Evolutionary conservation across 1,140 invertebrate species (phyloP).

Genomic region (Drosophila nikananu): DNA sequence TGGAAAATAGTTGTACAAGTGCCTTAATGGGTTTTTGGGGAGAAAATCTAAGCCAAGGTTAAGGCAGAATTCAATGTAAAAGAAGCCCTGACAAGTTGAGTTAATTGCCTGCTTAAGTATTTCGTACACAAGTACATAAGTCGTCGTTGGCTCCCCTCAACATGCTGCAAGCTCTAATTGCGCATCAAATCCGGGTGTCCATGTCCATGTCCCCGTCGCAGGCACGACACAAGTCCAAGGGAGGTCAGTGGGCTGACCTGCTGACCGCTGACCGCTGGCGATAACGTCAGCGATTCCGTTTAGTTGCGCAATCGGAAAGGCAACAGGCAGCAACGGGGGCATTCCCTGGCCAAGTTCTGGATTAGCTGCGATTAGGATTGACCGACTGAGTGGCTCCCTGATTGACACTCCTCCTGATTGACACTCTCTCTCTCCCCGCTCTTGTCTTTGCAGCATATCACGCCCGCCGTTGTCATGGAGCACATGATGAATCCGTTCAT

Average conservation of each 20-base stretch:
- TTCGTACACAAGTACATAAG: not conserved
- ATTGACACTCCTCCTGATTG: conserved; percentile 48
- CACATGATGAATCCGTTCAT: conserved; percentile 82
- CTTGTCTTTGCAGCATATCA: conserved; percentile 42
- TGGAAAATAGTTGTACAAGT: too few relatives aligned
- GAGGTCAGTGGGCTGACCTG: conserved; percentile 19
- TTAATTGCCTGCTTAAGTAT: not conserved
- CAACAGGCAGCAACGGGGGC: not conserved
- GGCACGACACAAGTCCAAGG: conserved; percentile 4
- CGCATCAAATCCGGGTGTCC: conserved; percentile 8
- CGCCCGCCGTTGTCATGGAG: conserved; percentile 58
- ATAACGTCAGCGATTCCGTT: conserved; percentile 18
- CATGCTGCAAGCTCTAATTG: conserved; percentile 20
- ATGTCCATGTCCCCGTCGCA: not conserved
- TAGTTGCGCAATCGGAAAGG: conserved; percentile 27
- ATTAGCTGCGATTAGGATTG: conserved; percentile 62
- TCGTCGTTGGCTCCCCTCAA: not conserved
- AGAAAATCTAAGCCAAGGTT: not conserved
- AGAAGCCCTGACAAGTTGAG: not conserved
- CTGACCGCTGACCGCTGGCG: conserved; percentile 16
- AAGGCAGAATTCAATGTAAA: not conserved
- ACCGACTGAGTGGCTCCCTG: conserved; percentile 58
- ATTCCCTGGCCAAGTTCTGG: conserved; percentile 15
- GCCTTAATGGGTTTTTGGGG: too few relatives aligned
- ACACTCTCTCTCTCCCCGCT: not conserved